Evolutionary conservation across 2,797 vertebrate genomes (phyloP).

Genomic region (Tenualosa thibaudeaui): DNA sequence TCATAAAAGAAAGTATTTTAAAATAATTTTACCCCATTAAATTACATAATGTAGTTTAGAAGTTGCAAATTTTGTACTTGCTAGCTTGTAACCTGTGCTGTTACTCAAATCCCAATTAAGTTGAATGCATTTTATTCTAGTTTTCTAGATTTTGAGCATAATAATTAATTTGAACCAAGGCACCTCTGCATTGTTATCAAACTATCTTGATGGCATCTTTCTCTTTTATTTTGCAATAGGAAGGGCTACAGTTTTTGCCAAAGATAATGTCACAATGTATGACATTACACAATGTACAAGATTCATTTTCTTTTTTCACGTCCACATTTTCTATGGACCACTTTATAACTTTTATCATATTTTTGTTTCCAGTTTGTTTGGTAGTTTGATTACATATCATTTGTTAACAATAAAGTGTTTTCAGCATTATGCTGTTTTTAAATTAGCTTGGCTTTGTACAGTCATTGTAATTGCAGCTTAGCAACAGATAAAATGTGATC

Average conservation of each 20-base stretch:
- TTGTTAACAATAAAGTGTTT: neutral
- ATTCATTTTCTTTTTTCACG: neutral
- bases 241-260: constrained; percentile 13
- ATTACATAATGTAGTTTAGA: neutral
- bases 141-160: neutral
- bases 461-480: neutral
- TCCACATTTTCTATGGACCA: constrained; percentile 11
- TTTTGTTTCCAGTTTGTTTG: neutral
- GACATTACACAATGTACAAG: neutral
- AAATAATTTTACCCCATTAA: neutral
- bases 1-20: neutral
- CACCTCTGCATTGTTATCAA: neutral
- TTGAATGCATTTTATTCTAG: neutral
- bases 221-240: neutral
- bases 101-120: neutral
- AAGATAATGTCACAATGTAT: neutral
- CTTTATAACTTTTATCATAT: neutral
- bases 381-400: neutral
- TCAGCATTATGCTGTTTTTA: neutral
- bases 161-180: neutral
- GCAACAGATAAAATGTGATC: neutral
- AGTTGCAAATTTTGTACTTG: neutral
- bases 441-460: neutral
- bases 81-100: neutral
- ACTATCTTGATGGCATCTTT: neutral